Percentiles rank a stretch among this genome's conserved stretches.
phyloP scores from a whole-genome alignment of 1,140 invertebrate genomes.

The Hydropsyche tenuis region DNA sequence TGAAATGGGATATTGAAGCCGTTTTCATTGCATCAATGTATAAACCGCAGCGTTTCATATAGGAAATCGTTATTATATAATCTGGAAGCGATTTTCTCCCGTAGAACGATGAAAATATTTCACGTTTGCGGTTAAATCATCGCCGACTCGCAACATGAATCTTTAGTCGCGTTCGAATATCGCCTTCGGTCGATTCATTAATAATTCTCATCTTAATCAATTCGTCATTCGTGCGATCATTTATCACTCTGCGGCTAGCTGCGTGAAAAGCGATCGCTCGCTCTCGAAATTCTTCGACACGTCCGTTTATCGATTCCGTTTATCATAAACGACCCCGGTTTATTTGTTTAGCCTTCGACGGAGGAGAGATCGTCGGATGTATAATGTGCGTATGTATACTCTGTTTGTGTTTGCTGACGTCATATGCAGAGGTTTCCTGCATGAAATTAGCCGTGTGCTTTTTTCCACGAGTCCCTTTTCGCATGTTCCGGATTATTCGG shows the following conservation, averaged over 20 bases:
- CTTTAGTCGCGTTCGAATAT: constrained; percentile 18
- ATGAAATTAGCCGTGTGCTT: constrained; percentile 27
- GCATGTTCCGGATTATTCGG: constrained; percentile 44
- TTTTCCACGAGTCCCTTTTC: constrained; percentile 32
- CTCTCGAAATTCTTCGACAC: background rate
- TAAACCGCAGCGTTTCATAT: no score
- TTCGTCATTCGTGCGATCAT: constrained; percentile 36
- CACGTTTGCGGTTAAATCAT: no score
- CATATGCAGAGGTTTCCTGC: constrained; percentile 35
- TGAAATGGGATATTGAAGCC: no score
- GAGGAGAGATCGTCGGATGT: no score
- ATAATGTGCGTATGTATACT: background rate
- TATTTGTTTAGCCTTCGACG: background rate
- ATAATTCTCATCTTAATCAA: constrained; percentile 38
- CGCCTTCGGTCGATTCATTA: constrained; percentile 33
- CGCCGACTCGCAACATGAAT: no score
- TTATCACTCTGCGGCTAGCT: constrained; percentile 6
- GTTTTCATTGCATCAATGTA: no score
- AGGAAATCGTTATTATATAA: no score
- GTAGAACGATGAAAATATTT: no score
- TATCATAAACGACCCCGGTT: background rate
- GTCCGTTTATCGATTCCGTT: background rate
- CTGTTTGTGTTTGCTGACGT: constrained; percentile 32
- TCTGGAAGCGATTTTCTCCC: no score
- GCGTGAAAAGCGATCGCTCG: constrained; percentile 6